Conservation (phyloP, 2,797 vertebrate genomes). For the Gymnoscopelus braueri region DNA sequence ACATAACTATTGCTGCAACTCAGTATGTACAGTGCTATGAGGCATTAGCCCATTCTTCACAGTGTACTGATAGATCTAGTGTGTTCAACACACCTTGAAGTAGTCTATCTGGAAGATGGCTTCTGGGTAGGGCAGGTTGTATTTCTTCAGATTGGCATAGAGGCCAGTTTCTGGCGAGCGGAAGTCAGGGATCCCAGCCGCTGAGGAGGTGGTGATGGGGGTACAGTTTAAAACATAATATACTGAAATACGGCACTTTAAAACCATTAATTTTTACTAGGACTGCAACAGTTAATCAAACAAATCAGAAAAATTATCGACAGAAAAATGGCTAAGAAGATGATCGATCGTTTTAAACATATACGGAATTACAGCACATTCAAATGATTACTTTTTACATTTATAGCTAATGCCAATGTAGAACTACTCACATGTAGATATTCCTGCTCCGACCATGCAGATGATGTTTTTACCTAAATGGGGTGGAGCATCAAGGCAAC, state of each 20-base stretch:
- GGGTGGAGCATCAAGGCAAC: slow-evolving; percentile 23
- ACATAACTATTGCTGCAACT: too few relatives aligned
- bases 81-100: slow-evolving; percentile 83
- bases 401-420: not conserved
- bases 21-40: too few relatives aligned
- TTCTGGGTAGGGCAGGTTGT: slow-evolving; percentile 89
- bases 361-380: too few relatives aligned
- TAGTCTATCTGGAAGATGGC: slow-evolving; percentile 94
- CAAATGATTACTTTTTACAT: too few relatives aligned
- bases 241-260: not conserved
- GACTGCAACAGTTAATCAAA: too few relatives aligned
- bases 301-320: too few relatives aligned
- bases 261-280: not conserved
- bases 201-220: slow-evolving; percentile 63
- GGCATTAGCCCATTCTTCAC: too few relatives aligned
- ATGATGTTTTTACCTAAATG: slow-evolving; percentile 87
- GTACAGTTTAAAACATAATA: not conserved
- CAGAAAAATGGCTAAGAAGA: too few relatives aligned
- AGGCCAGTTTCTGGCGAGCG: slow-evolving; percentile 90
- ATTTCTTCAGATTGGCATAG: slow-evolving; percentile 91
- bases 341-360: too few relatives aligned
- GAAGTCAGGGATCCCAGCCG: slow-evolving; percentile 94
- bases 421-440: slow-evolving; percentile 90
- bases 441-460: slow-evolving; percentile 94
- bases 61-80: not conserved